phyloP scores from a whole-genome alignment of 2,113 vertebrate species.

The Alosa alosa region DNA sequence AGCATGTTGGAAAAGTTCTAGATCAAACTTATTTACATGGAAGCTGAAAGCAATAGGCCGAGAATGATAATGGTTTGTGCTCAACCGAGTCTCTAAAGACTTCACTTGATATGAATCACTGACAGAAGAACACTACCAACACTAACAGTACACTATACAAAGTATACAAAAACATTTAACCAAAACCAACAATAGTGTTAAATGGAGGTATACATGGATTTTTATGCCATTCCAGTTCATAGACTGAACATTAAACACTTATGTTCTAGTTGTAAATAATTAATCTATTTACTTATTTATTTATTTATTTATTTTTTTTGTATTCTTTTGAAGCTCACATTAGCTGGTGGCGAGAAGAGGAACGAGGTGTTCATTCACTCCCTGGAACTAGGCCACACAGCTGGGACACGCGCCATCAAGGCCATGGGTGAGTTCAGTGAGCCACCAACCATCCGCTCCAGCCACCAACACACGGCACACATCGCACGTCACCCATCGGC shows the following conservation, averaged over 20 bases:
- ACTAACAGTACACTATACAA: no score
- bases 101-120: no score
- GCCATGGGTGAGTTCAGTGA: constrained; percentile 80
- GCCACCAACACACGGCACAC: background rate
- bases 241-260: no score
- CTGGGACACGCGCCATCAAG: constrained; percentile 87
- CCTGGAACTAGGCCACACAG: constrained; percentile 89
- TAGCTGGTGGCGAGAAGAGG: constrained; percentile 81
- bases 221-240: no score
- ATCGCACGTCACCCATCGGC: background rate
- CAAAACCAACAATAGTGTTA: no score
- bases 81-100: no score
- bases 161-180: no score
- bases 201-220: no score
- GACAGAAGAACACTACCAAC: no score
- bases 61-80: background rate
- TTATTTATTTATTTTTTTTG: background rate
- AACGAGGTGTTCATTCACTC: constrained; percentile 94
- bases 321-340: constrained; percentile 76
- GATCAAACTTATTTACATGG: background rate
- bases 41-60: background rate
- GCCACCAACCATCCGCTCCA: background rate
- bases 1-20: background rate
- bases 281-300: background rate
- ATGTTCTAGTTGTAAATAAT: no score